Conservation (phyloP, 2,888 invertebrate genomes). For the Platycnemis pennipes region DNA sequence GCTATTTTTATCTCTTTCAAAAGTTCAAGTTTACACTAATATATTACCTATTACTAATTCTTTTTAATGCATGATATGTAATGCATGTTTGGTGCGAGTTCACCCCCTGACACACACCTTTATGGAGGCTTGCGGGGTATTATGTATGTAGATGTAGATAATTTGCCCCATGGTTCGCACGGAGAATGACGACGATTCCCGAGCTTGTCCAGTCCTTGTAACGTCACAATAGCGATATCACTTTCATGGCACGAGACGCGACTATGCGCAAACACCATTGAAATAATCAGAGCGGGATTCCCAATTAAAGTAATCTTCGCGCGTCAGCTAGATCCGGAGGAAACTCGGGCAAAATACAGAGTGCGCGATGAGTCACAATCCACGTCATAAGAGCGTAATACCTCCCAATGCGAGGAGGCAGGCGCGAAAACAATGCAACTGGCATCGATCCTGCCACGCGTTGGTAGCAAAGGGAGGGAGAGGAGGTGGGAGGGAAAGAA, state of each 20-base stretch:
- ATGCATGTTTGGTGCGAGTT: too few relatives aligned
- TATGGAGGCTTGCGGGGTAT: too few relatives aligned
- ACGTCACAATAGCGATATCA: not conserved
- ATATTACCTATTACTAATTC: too few relatives aligned
- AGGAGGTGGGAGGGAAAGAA: not conserved
- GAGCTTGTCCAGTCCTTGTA: not conserved
- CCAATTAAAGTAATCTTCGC: not conserved
- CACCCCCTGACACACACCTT: too few relatives aligned
- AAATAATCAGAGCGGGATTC: not conserved
- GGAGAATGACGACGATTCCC: not conserved
- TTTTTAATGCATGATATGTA: too few relatives aligned
- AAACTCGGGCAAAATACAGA: not conserved
- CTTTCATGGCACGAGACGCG: not conserved
- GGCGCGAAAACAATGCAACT: slow-evolving; percentile 35
- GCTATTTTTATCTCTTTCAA: too few relatives aligned
- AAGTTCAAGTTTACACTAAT: too few relatives aligned
- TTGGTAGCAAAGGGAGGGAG: not conserved
- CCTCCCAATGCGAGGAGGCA: not conserved
- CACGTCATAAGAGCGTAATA: not conserved
- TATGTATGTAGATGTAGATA: too few relatives aligned
- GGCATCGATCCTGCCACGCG: slow-evolving; percentile 48
- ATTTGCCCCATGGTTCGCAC: too few relatives aligned
- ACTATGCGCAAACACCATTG: not conserved
- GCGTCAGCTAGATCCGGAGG: not conserved
- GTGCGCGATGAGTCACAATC: not conserved